Evolutionary conservation across 30 jellyfish, hydroid and myxozoan genomes (phyloP).

Genomic region (Aurelia sp.): DNA sequence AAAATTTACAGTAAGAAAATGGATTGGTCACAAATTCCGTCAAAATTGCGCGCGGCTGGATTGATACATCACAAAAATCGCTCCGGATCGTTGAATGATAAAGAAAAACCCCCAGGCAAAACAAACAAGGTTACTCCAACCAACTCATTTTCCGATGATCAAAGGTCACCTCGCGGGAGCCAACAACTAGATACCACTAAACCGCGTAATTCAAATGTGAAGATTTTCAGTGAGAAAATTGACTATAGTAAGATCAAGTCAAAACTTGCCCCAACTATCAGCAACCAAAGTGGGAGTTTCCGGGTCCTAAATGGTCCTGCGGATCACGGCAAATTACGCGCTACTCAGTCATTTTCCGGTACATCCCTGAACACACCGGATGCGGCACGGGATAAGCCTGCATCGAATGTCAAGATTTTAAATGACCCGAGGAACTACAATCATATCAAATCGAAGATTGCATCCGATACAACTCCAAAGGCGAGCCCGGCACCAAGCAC

Average conservation of each 20-base stretch:
- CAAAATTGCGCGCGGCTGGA: constrained; percentile 73
- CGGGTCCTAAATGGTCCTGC: constrained; percentile 31
- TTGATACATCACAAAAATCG: constrained; percentile 20
- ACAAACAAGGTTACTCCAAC: constrained; percentile 55
- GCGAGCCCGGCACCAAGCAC: too few species aligned
- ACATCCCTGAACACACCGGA: neutral
- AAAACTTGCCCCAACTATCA: constrained; percentile 1
- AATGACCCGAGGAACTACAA: constrained; percentile 55
- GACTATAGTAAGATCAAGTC: constrained; percentile 42
- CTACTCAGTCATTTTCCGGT: too few species aligned
- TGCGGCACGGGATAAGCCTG: constrained; percentile 31
- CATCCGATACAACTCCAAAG: too few species aligned
- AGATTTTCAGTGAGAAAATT: constrained; percentile 41
- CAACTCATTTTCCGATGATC: too few species aligned
- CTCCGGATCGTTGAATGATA: neutral
- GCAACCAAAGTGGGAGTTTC: constrained; percentile 10
- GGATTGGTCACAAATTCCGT: constrained; percentile 89
- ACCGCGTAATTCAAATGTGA: constrained; percentile 33
- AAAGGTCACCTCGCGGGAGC: neutral
- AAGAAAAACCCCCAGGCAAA: constrained; percentile 11
- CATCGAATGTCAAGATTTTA: constrained; percentile 39
- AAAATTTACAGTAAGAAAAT: constrained; percentile 57
- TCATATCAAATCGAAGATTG: constrained; percentile 42
- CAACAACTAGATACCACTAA: neutral
- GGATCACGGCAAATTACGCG: neutral